These are phyloP conservation scores for Micromys minutus DNA, from an alignment of 2,113 vertebrate species.

Conservation along the genomic window DNA sequence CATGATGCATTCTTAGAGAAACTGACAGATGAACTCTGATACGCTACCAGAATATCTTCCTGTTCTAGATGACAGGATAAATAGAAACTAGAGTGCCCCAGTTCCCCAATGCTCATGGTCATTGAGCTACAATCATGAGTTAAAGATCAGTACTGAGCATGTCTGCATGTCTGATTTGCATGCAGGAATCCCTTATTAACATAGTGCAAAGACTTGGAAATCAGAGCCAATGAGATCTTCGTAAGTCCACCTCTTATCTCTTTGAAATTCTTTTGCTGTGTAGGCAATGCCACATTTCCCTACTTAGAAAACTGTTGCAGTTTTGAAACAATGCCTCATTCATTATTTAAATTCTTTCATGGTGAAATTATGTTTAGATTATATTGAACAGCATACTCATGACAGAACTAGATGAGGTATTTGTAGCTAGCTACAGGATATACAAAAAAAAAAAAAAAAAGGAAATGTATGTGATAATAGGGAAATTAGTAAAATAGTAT, in stretches of 20 bases:
- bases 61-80: background rate
- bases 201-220: background rate
- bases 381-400: background rate
- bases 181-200: background rate
- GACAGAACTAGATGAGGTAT: background rate
- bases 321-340: background rate
- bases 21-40: background rate
- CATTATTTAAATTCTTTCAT: background rate
- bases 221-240: background rate
- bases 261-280: background rate
- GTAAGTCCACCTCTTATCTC: background rate
- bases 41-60: background rate
- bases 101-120: background rate
- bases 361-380: background rate
- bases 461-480: background rate
- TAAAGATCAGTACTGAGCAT: background rate
- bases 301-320: background rate
- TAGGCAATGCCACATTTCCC: background rate
- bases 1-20: background rate
- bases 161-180: background rate
- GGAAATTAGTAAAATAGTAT: background rate
- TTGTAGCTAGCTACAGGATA: background rate
- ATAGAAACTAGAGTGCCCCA: background rate
- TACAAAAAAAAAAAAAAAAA: background rate
- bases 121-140: background rate